These are phyloP conservation scores for Virgularia gustaviana DNA, from an alignment of 92 coral and sea anemone genomes.

Conservation along the genomic window DNA sequence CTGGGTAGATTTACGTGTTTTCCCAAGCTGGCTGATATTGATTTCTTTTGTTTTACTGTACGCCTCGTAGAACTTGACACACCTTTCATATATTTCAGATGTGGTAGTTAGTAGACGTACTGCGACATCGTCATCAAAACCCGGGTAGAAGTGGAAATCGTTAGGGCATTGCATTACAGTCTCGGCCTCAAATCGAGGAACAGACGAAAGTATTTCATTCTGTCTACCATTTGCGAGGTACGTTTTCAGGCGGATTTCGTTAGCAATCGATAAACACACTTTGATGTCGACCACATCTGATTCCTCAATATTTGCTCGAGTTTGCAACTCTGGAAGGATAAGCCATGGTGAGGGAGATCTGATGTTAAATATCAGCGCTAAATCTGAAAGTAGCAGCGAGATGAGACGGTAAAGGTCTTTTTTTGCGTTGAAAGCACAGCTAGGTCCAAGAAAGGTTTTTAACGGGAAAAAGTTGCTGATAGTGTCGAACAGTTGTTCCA, in stretches of 20 bases:
- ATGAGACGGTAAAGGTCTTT: slow-evolving; percentile 22
- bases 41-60: not conserved
- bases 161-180: not conserved
- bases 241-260: slow-evolving; percentile 21
- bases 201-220: slow-evolving; percentile 20
- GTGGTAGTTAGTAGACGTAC: slow-evolving; percentile 13
- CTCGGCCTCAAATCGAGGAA: not conserved
- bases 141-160: not conserved
- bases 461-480: not conserved
- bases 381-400: slow-evolving; percentile 30
- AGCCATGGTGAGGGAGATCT: slow-evolving; percentile 16
- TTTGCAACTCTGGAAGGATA: not conserved
- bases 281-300: not conserved
- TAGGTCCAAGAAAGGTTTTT: not conserved
- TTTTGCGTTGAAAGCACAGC: not conserved
- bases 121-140: not conserved
- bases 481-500: slow-evolving; percentile 7
- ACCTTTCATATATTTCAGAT: not conserved
- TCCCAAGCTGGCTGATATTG: not conserved
- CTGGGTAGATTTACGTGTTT: too few relatives aligned
- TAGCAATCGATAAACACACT: slow-evolving; percentile 18
- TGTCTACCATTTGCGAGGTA: slow-evolving; percentile 5
- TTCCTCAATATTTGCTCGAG: slow-evolving; percentile 6
- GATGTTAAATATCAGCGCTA: slow-evolving; percentile 15
- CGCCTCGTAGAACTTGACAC: not conserved